Percentiles rank a stretch among this genome's conserved stretches.
Conservation (phyloP, 2,797 vertebrate species). For the Sparidentex hasta region DNA sequence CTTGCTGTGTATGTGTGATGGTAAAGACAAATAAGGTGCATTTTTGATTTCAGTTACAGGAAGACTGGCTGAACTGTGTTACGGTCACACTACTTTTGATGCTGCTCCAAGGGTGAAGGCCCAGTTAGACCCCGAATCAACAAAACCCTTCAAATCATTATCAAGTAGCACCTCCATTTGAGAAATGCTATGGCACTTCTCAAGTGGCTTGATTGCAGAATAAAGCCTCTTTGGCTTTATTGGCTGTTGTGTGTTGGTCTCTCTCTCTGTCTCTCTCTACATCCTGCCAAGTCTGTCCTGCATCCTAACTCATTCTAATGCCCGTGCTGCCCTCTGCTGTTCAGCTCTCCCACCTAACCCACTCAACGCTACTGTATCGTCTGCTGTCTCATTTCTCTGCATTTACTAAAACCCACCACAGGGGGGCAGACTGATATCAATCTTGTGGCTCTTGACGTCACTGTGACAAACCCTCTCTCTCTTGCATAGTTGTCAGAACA, state of each 20-base stretch:
- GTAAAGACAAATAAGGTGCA: constrained; percentile 31
- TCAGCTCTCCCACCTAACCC: constrained; percentile 51
- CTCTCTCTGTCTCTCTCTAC: constrained; percentile 27
- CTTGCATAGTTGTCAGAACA: constrained; percentile 89
- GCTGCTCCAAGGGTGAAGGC: constrained; percentile 28
- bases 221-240: constrained; percentile 73
- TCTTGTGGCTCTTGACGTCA: constrained; percentile 84
- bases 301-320: constrained; percentile 70
- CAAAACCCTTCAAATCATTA: constrained; percentile 37
- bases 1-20: constrained; percentile 34
- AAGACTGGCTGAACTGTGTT: constrained; percentile 42
- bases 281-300: constrained; percentile 62
- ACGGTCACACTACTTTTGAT: constrained; percentile 18
- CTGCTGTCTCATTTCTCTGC: constrained; percentile 83
- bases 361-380: constrained; percentile 81
- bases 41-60: constrained; percentile 42
- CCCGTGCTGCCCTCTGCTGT: constrained; percentile 83
- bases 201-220: constrained; percentile 68
- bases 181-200: constrained; percentile 66
- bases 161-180: constrained; percentile 51
- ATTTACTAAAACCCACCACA: constrained; percentile 82
- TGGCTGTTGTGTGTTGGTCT: constrained; percentile 26
- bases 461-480: constrained; percentile 86
- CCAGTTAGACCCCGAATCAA: constrained; percentile 28
- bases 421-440: constrained; percentile 83